Percentiles rank a stretch among this genome's conserved stretches.
phyloP scores from a whole-genome alignment of 2,888 invertebrate genomes.

The Brachyptera risi region DNA sequence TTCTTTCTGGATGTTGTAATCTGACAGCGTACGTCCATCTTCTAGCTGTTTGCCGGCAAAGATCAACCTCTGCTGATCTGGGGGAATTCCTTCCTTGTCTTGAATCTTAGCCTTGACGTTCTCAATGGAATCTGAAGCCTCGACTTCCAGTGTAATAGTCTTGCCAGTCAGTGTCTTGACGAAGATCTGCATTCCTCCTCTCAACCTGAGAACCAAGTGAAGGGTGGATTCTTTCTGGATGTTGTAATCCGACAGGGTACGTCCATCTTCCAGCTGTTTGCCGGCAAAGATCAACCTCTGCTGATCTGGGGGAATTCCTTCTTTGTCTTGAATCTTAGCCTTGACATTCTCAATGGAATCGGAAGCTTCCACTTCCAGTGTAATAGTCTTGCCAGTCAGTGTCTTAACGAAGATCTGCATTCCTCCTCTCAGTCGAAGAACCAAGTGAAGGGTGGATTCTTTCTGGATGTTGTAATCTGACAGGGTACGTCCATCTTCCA shows the following conservation, averaged over 20 bases:
- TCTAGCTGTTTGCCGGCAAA: slow-evolving; percentile 58
- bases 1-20: slow-evolving; percentile 88
- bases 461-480: slow-evolving; percentile 57
- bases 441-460: slow-evolving; percentile 54
- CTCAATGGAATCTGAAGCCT: slow-evolving; percentile 89
- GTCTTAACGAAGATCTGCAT: slow-evolving; percentile 62
- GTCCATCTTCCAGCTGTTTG: slow-evolving; percentile 58
- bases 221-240: slow-evolving; percentile 60
- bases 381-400: slow-evolving; percentile 52
- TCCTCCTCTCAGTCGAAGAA: slow-evolving; percentile 58
- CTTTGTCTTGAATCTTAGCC: slow-evolving; percentile 45
- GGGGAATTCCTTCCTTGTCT: slow-evolving; percentile 88
- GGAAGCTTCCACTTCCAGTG: slow-evolving; percentile 46
- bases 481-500: slow-evolving; percentile 50
- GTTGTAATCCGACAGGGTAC: slow-evolving; percentile 58
- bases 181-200: slow-evolving; percentile 92
- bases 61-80: slow-evolving; percentile 75
- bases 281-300: slow-evolving; percentile 56
- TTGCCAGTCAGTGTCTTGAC: slow-evolving; percentile 92
- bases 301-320: slow-evolving; percentile 45
- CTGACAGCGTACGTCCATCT: slow-evolving; percentile 65
- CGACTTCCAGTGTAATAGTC: slow-evolving; percentile 89
- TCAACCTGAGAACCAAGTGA: slow-evolving; percentile 52
- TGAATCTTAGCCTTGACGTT: slow-evolving; percentile 93
- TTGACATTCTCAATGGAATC: slow-evolving; percentile 53